Conservation (phyloP, 2,888 invertebrate genomes). For the Alloplasta piceator region DNA sequence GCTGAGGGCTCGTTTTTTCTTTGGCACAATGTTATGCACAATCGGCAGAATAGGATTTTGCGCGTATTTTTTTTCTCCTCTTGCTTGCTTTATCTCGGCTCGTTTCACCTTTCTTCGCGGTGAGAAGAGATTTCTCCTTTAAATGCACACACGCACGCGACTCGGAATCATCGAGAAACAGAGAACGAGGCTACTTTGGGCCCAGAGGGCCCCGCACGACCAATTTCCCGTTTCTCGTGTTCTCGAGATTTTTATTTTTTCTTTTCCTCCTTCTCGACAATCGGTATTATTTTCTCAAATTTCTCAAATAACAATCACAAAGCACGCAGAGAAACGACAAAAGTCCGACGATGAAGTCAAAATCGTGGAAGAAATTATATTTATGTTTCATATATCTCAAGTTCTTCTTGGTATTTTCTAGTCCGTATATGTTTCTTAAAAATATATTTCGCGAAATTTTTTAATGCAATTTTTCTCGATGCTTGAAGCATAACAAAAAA, state of each 20-base stretch:
- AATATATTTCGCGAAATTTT: neutral
- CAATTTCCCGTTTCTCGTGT: conserved; percentile 40
- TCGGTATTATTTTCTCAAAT: conserved; percentile 15
- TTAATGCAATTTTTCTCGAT: neutral
- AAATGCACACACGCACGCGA: conserved; percentile 24
- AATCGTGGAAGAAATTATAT: conserved; percentile 5
- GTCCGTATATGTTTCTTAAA: neutral
- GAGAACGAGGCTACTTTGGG: conserved; percentile 42
- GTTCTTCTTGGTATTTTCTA: neutral
- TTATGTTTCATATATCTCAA: neutral
- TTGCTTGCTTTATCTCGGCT: conserved; percentile 35
- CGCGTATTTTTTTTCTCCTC: conserved; percentile 13
- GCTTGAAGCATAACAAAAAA: neutral
- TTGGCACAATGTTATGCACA: conserved; percentile 29
- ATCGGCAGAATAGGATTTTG: conserved; percentile 13
- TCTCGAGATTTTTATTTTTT: conserved; percentile 3
- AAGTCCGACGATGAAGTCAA: neutral
- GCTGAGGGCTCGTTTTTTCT: neutral
- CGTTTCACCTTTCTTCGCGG: conserved; percentile 37
- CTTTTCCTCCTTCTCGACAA: neutral
- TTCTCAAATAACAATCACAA: conserved; percentile 8
- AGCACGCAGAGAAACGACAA: neutral
- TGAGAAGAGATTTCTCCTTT: conserved; percentile 11
- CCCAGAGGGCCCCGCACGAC: conserved; percentile 54
- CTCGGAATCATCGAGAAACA: conserved; percentile 31